A percentile compares a stretch with the other conserved stretches of the same genome.
phyloP scores from a whole-genome alignment of 2,888 invertebrate genomes.

The Melangyna quadrimaculata region DNA sequence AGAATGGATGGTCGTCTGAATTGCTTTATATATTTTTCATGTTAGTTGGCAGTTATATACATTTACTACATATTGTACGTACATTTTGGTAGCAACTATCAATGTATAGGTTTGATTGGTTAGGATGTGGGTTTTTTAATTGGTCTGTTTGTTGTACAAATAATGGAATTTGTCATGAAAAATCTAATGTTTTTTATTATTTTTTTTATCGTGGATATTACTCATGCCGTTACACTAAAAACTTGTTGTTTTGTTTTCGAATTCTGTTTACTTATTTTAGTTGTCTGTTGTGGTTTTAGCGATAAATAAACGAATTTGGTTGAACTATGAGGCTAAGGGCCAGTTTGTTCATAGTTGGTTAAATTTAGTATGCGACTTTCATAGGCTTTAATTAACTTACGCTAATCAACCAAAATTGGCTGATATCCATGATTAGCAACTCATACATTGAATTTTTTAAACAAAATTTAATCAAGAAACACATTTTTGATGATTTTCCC shows the following conservation, averaged over 20 bases:
- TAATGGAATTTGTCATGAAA: slow-evolving; percentile 18
- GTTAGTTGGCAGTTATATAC: neutral
- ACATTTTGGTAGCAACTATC: neutral
- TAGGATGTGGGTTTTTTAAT: slow-evolving; percentile 10
- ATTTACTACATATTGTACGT: no score
- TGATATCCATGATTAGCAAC: no score
- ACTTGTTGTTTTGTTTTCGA: neutral
- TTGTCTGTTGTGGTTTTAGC: neutral
- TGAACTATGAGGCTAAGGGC: no score
- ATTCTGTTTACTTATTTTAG: neutral
- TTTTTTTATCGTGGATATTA: neutral
- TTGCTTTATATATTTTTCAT: neutral
- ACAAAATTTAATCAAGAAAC: no score
- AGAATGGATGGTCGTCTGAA: neutral
- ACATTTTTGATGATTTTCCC: no score
- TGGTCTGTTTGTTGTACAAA: slow-evolving; percentile 4
- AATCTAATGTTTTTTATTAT: slow-evolving; percentile 4
- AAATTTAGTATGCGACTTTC: no score
- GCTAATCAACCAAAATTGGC: no score
- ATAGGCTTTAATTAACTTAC: no score
- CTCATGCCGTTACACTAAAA: neutral
- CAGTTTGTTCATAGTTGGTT: no score
- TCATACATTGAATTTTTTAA: no score
- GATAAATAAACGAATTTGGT: no score
- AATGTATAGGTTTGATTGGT: neutral